Evolutionary conservation across 2,113 vertebrate species (phyloP).

Genomic region (Ophiodon elongatus): DNA sequence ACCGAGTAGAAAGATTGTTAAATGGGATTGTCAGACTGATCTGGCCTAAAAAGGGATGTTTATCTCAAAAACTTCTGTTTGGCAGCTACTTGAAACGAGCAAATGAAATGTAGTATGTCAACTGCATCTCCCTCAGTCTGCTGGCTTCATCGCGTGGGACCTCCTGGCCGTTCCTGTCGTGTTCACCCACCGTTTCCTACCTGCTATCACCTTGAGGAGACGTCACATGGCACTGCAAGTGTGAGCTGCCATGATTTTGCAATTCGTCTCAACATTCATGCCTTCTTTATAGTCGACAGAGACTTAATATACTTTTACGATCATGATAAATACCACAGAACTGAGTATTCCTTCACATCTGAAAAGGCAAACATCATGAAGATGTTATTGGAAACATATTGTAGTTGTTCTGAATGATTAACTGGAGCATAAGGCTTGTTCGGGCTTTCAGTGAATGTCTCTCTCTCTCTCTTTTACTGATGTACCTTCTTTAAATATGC

Average conservation of each 20-base stretch:
- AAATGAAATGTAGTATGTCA: constrained; percentile 18
- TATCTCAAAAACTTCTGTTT: background rate
- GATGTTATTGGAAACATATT: background rate
- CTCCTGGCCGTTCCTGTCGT: background rate
- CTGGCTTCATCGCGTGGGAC: background rate
- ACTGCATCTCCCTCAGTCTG: background rate
- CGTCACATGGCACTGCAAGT: background rate
- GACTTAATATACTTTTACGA: background rate
- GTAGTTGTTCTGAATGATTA: background rate
- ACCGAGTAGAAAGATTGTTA: background rate
- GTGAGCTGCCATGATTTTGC: background rate
- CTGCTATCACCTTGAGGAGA: constrained; percentile 5
- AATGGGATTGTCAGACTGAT: background rate
- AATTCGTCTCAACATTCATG: background rate
- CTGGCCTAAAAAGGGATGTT: background rate
- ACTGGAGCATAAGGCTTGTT: background rate
- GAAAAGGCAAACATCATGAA: background rate
- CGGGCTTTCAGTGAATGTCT: background rate
- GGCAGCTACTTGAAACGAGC: constrained; percentile 1
- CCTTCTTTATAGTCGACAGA: background rate
- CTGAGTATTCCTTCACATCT: background rate
- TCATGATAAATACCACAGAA: background rate
- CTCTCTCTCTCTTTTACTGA: background rate
- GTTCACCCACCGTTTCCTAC: constrained; percentile 11
- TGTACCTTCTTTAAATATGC: too few species aligned